phyloP scores from a whole-genome alignment of 2,113 vertebrate genomes.

The zebrafish (Danio rerio) region GRCz12tu NC_133199.1:35631001-35631500 shows the following conservation, averaged over 20 bases:
- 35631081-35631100: constrained; percentile 4
- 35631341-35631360: constrained; percentile 38
- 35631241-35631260: constrained; percentile 52
- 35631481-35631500: neutral
- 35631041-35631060: constrained; percentile 50
- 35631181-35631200: constrained; percentile 19
- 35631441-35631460: neutral
- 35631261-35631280: constrained; percentile 36
- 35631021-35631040: constrained; percentile 53
- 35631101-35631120: constrained; percentile 6
- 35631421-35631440: neutral
- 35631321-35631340: constrained; percentile 19
- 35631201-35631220: constrained; percentile 21
- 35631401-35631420: constrained; percentile 55
- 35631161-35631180: neutral
- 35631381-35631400: constrained; percentile 53
- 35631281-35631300: constrained; percentile 29
- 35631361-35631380: constrained; percentile 58
- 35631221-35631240: constrained; percentile 41
- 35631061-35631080: constrained; percentile 27
- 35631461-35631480: neutral
- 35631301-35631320: constrained; percentile 49
- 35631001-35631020: constrained; percentile 28
- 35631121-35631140: neutral
- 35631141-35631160: constrained; percentile 1